A percentile compares a stretch with the other conserved stretches of the same genome.
Evolutionary conservation across 2,113 vertebrate species (phyloP).

Genomic region (Aegithalos caudatus): DNA sequence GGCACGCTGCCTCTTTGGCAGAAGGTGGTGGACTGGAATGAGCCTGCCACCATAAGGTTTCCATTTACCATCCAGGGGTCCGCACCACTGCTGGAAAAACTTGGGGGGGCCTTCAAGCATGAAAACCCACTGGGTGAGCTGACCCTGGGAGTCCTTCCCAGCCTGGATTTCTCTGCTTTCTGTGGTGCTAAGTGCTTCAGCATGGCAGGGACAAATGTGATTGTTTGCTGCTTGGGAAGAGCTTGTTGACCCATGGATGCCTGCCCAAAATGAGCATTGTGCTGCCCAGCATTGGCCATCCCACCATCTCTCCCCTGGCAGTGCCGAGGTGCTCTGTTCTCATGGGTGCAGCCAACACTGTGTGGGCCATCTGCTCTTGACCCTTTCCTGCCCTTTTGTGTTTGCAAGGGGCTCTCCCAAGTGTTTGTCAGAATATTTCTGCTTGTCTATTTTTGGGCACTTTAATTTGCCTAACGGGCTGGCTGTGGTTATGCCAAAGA

Average conservation of each 20-base stretch:
- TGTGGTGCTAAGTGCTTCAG: slow-evolving; percentile 33
- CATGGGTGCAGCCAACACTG: not conserved
- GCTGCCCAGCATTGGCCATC: not conserved
- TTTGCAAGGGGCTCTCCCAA: not conserved
- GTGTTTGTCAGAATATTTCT: not conserved
- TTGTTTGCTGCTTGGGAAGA: not conserved
- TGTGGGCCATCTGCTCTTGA: not conserved
- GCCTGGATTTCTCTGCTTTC: slow-evolving; percentile 8
- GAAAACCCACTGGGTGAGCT: not conserved
- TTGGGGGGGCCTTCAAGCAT: not conserved
- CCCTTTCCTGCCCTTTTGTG: not conserved
- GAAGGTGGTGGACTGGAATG: not conserved
- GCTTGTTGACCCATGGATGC: not conserved
- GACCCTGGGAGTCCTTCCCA: not conserved
- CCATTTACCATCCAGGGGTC: slow-evolving; percentile 12
- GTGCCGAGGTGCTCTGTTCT: not conserved
- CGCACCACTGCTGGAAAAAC: not conserved
- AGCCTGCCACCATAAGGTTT: not conserved
- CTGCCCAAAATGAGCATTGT: not conserved
- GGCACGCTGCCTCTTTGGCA: not conserved
- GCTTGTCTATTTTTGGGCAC: not conserved
- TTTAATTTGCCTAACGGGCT: not conserved
- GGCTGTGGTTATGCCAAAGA: not conserved
- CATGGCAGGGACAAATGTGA: not conserved
- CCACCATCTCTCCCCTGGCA: not conserved